A percentile compares a stretch with the other conserved stretches of the same genome.
phyloP scores from a whole-genome alignment of 2,888 invertebrate genomes.

The Campoplex capitator region DNA sequence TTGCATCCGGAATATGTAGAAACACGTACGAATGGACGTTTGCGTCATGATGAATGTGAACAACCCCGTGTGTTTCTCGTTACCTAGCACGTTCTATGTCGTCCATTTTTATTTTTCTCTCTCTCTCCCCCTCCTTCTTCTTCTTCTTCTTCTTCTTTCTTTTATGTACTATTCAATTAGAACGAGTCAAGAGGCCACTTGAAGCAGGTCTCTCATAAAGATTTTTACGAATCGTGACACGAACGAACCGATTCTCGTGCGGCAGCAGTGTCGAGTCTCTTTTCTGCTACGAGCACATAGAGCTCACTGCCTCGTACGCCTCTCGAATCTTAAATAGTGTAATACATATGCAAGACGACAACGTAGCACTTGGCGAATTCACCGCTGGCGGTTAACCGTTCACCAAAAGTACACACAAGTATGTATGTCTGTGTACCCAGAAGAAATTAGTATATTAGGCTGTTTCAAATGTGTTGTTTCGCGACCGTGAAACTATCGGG shows the following conservation, averaged over 20 bases:
- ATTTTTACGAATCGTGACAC: conserved; percentile 66
- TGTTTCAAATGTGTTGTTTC: conserved; percentile 54
- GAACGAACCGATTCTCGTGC: conserved; percentile 63
- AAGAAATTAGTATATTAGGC: conserved; percentile 57
- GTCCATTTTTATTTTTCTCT: conserved; percentile 37
- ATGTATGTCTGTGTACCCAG: background rate
- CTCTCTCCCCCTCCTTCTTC: background rate
- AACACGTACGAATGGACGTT: background rate
- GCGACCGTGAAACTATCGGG: conserved; percentile 76
- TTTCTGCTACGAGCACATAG: conserved; percentile 43
- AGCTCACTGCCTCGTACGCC: conserved; percentile 25
- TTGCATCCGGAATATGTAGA: conserved; percentile 14
- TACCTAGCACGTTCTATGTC: conserved; percentile 16
- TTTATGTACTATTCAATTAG: conserved; percentile 11
- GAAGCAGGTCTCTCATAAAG: conserved; percentile 10
- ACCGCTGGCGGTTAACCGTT: conserved; percentile 42
- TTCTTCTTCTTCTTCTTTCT: conserved; percentile 2
- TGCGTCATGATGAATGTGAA: conserved; percentile 35
- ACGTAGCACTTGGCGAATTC: conserved; percentile 38
- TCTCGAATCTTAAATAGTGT: conserved; percentile 37
- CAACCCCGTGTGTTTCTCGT: conserved; percentile 54
- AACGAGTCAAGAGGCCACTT: conserved; percentile 32
- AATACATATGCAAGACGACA: conserved; percentile 40
- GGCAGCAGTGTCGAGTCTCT: conserved; percentile 39
- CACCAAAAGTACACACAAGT: conserved; percentile 25